Base-by-base conservation (phyloP, 2,113 vertebrate genomes). In the Furnarius figulus region DNA sequence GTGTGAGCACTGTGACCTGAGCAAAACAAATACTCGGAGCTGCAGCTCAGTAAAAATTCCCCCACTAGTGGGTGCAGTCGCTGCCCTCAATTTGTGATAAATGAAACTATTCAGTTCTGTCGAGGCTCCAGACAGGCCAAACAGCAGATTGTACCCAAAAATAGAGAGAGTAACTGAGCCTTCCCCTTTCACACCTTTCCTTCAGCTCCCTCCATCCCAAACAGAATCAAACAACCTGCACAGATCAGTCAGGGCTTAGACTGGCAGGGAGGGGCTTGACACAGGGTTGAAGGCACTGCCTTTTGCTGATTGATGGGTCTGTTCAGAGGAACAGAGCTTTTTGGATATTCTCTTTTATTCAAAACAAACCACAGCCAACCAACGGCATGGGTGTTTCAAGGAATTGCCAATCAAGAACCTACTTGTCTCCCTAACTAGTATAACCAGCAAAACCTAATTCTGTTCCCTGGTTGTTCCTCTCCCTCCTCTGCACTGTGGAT, bases 21-120 rank as follows among this genome's bases (percentile, higher is more conserved):
- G 58, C 40, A 52, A 72, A 66, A 24, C 30, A 68, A 71, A 46
- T 23, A 17, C 20, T 40, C 24, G 23, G 56, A 94, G 73, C 59
- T 66, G 11, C 21, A 33, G 24, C 68, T 77, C 47, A 8, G 63
- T 66, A 71, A 77, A 71, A 91, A 62, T 40, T 76, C 72, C 80
- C 79, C 91, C 89, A 44, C 55, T 84, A 81, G 91, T 93, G 87
- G 81, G 87, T 93, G 92, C 91, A 87, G 73, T 56, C 31, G 42
- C 80, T 89, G 78, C 61, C 82, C 52, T 91, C 46, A 39, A 33
- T 85, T 68, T 66, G 80, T 62, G 50, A 58, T 55, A 71, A 89
- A 74, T 58, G 59, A 62, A 89, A 49, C 42, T 58, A 10, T 0
- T 30, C 42, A 14, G 18, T 52, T 87, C 44, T 59, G 14, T 4